These are phyloP conservation scores for Mythimna loreyi DNA, from an alignment of 2,888 invertebrate species.

Conservation along the genomic window DNA sequence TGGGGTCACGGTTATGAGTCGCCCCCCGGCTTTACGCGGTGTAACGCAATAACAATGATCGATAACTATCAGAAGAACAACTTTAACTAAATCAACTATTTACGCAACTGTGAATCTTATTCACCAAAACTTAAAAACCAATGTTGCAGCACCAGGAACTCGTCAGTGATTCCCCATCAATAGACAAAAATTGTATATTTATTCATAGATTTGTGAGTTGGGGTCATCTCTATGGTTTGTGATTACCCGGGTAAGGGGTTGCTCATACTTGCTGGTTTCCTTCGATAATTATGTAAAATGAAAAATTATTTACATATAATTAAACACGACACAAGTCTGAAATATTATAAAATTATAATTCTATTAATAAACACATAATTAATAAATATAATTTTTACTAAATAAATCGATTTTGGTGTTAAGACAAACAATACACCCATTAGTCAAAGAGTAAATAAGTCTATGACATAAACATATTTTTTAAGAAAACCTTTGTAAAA, in stretches of 20 bases:
- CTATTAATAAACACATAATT: no score
- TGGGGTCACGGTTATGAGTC: constrained; percentile 1
- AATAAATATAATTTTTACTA: no score
- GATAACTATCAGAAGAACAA: constrained; percentile 18
- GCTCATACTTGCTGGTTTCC: constrained; percentile 6
- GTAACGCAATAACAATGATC: constrained; percentile 18
- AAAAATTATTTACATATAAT: neutral
- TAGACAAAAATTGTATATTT: constrained; percentile 40
- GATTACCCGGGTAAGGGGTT: constrained; percentile 24
- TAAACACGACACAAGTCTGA: neutral
- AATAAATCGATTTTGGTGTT: neutral
- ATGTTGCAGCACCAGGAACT: neutral
- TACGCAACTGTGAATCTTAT: constrained; percentile 30
- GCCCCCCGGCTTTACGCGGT: constrained; percentile 2
- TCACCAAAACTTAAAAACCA: neutral
- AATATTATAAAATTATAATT: no score
- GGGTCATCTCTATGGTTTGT: constrained; percentile 31
- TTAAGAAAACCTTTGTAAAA: neutral
- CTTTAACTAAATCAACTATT: neutral
- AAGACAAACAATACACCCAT: neutral
- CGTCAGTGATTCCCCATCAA: constrained; percentile 40
- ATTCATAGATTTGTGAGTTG: constrained; percentile 17
- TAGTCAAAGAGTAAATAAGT: neutral
- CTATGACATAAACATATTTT: neutral
- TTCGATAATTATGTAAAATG: neutral